These are phyloP conservation scores for Dendrocopos noguchii DNA, from an alignment of 2,113 vertebrate species.

Conservation along the genomic window DNA sequence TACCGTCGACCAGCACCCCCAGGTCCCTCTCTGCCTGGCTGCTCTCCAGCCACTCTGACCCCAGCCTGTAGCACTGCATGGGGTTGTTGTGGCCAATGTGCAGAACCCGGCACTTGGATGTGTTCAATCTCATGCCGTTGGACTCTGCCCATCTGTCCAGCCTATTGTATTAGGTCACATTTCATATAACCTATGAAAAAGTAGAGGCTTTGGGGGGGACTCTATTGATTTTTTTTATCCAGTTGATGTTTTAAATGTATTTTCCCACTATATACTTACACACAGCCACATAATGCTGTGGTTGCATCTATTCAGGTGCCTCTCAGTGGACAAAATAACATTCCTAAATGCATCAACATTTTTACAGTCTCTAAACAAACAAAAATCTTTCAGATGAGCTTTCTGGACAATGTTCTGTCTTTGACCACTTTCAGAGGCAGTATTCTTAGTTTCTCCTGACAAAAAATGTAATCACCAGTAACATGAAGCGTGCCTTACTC, in stretches of 20 bases:
- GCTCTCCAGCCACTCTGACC: too few species aligned
- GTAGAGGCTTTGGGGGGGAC: not conserved
- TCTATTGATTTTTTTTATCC: not conserved
- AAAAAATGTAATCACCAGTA: not conserved
- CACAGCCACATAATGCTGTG: not conserved
- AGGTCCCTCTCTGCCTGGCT: too few species aligned
- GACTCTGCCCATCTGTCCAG: too few species aligned
- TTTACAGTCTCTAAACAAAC: not conserved
- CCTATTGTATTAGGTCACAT: too few species aligned
- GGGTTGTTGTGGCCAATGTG: too few species aligned
- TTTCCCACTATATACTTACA: not conserved
- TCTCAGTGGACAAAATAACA: not conserved
- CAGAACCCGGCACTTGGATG: too few species aligned
- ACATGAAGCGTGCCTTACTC: not conserved
- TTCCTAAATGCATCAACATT: not conserved
- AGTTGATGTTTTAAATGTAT: not conserved
- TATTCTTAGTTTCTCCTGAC: not conserved
- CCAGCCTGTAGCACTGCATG: too few species aligned
- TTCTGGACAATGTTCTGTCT: not conserved
- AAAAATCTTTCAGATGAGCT: not conserved
- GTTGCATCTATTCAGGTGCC: not conserved
- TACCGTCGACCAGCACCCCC: too few species aligned
- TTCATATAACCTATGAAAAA: not conserved
- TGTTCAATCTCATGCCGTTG: too few species aligned
- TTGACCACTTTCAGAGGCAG: not conserved